Conservation (phyloP, 2,888 invertebrate species). For the Anarsia innoxiella region DNA sequence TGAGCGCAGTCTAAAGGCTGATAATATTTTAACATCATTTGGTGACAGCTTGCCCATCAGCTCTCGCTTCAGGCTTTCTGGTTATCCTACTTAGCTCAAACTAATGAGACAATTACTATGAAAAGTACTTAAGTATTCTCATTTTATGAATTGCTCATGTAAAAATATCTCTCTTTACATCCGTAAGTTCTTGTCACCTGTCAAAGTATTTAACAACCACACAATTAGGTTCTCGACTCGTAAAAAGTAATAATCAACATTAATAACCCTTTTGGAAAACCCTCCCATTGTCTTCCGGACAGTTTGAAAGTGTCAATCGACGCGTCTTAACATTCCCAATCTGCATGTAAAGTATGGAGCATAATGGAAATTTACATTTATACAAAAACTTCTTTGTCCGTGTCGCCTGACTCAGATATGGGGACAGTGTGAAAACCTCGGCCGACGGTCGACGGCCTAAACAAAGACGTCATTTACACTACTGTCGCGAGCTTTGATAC, state of each 20-base stretch:
- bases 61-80: neutral
- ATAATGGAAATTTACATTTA: slow-evolving; percentile 66
- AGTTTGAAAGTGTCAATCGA: slow-evolving; percentile 46
- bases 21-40: no score
- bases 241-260: slow-evolving; percentile 32
- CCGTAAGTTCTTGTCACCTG: slow-evolving; percentile 21
- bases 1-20: no score
- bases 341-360: slow-evolving; percentile 56
- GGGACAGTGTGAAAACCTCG: slow-evolving; percentile 50
- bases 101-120: slow-evolving; percentile 2
- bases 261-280: slow-evolving; percentile 39
- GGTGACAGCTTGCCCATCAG: slow-evolving; percentile 3
- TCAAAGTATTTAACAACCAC: slow-evolving; percentile 26
- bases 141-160: neutral
- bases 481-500: slow-evolving; percentile 30
- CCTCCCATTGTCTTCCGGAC: slow-evolving; percentile 30
- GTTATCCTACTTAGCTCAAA: neutral
- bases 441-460: slow-evolving; percentile 54
- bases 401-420: slow-evolving; percentile 39
- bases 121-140: no score
- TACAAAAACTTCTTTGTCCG: slow-evolving; percentile 54
- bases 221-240: slow-evolving; percentile 22
- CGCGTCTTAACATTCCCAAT: slow-evolving; percentile 44
- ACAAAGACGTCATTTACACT: slow-evolving; percentile 30
- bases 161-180: slow-evolving; percentile 3